Percentiles rank a stretch among this genome's conserved stretches.
Evolutionary conservation across 1,140 invertebrate species (phyloP).

Genomic region (Elysia chlorotica): DNA sequence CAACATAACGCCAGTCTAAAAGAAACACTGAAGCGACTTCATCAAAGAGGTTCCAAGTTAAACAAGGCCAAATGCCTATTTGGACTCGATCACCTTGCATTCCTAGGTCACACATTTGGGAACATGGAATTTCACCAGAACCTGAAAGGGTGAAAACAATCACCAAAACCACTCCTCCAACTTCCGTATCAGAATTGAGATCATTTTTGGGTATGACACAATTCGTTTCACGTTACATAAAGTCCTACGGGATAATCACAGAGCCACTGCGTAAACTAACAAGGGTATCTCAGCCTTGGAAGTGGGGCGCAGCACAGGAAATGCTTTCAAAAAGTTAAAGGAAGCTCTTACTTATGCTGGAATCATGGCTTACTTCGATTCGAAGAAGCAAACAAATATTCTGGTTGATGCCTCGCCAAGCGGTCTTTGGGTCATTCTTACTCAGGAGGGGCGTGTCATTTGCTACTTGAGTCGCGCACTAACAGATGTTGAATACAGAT

Average conservation of each 20-base stretch:
- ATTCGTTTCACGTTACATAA: slow-evolving; percentile 26
- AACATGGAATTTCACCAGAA: slow-evolving; percentile 17
- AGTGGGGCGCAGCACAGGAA: slow-evolving; percentile 19
- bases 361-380: slow-evolving; percentile 16
- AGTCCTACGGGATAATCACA: slow-evolving; percentile 22
- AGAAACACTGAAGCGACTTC: slow-evolving; percentile 25
- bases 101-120: slow-evolving; percentile 26
- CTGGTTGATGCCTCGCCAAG: slow-evolving; percentile 26
- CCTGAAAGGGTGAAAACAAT: slow-evolving; percentile 27
- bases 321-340: slow-evolving; percentile 15
- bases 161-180: slow-evolving; percentile 5
- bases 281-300: neutral
- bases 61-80: slow-evolving; percentile 31
- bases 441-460: slow-evolving; percentile 29
- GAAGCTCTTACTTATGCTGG: slow-evolving; percentile 19
- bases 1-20: slow-evolving; percentile 31
- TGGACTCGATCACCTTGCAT: slow-evolving; percentile 18
- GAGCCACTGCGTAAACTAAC: slow-evolving; percentile 24
- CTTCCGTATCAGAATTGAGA: slow-evolving; percentile 14
- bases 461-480: slow-evolving; percentile 27
- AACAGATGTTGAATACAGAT: neutral
- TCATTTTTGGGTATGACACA: slow-evolving; percentile 29
- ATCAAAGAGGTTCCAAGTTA: slow-evolving; percentile 21
- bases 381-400: slow-evolving; percentile 3
- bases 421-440: slow-evolving; percentile 27